Conservation (phyloP, 1,140 invertebrate genomes). For the Daktulosphaira vitifoliae region DNA sequence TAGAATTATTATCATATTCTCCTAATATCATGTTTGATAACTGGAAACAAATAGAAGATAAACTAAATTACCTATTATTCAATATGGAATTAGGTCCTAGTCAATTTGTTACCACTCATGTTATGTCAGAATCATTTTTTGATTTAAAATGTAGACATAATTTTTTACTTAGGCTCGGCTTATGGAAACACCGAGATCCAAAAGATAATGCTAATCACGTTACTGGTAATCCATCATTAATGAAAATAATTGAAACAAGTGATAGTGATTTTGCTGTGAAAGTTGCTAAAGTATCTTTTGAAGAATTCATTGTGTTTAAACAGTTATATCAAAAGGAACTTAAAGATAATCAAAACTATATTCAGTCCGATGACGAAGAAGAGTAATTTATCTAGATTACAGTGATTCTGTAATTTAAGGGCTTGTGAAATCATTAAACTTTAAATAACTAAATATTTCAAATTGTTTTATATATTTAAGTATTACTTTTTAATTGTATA, state of each 20-base stretch:
- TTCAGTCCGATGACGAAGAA: no score
- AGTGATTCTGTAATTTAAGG: no score
- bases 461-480: no score
- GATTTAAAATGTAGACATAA: slow-evolving; percentile 21
- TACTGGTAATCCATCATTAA: slow-evolving; percentile 10
- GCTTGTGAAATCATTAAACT: no score
- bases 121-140: slow-evolving; percentile 18
- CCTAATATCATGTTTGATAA: slow-evolving; percentile 25
- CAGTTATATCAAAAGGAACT: slow-evolving; percentile 15
- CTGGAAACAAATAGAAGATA: slow-evolving; percentile 2
- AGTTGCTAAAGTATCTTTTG: slow-evolving; percentile 10
- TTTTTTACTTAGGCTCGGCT: slow-evolving; percentile 14
- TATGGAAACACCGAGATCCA: slow-evolving; percentile 11
- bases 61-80: slow-evolving; percentile 20
- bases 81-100: slow-evolving; percentile 20
- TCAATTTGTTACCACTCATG: slow-evolving; percentile 19
- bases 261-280: slow-evolving; percentile 21
- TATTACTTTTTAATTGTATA: no score
- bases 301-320: slow-evolving; percentile 25
- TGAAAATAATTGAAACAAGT: slow-evolving; percentile 20
- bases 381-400: no score
- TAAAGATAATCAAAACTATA: no score
- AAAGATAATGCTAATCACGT: not conserved
- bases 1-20: slow-evolving; percentile 23
- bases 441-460: no score